A percentile compares a stretch with the other conserved stretches of the same genome.
phyloP scores from a whole-genome alignment of 2,888 invertebrate species.

The Rotaria macrura region DNA sequence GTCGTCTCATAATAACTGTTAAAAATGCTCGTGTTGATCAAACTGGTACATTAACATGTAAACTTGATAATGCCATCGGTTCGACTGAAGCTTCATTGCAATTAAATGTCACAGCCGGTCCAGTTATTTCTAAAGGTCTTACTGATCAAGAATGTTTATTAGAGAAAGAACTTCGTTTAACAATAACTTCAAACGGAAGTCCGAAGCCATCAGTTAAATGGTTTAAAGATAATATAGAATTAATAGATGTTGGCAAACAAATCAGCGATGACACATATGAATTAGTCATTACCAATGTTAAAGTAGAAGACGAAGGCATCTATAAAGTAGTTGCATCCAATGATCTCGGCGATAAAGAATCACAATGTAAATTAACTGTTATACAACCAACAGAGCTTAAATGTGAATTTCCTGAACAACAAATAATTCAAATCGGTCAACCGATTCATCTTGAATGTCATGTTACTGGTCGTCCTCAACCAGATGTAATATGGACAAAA shows the following conservation, averaged over 20 bases:
- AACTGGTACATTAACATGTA: not conserved
- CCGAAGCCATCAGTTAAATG: slow-evolving; percentile 31
- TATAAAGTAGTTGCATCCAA: slow-evolving; percentile 22
- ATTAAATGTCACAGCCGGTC: slow-evolving; percentile 24
- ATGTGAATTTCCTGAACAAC: slow-evolving; percentile 19
- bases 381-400: slow-evolving; percentile 14
- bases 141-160: slow-evolving; percentile 42
- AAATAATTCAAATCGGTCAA: slow-evolving; percentile 21
- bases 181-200: slow-evolving; percentile 10
- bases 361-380: slow-evolving; percentile 26
- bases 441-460: slow-evolving; percentile 7
- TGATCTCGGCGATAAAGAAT: slow-evolving; percentile 25
- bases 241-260: slow-evolving; percentile 6
- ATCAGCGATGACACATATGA: slow-evolving; percentile 2
- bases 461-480: slow-evolving; percentile 25
- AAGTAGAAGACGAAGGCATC: slow-evolving; percentile 11
- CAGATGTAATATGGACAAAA: slow-evolving; percentile 26
- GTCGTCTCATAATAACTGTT: not conserved
- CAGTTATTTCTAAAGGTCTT: slow-evolving; percentile 19
- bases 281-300: slow-evolving; percentile 22
- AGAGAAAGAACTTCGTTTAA: slow-evolving; percentile 37
- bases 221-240: slow-evolving; percentile 32
- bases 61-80: slow-evolving; percentile 4
- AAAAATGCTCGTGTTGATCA: slow-evolving; percentile 20
- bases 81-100: slow-evolving; percentile 20